Evolutionary conservation across 1,140 invertebrate species (phyloP), one percentile per base, ranked within the genome.

Genomic region (Neoseiulus cucumeris): DNA sequence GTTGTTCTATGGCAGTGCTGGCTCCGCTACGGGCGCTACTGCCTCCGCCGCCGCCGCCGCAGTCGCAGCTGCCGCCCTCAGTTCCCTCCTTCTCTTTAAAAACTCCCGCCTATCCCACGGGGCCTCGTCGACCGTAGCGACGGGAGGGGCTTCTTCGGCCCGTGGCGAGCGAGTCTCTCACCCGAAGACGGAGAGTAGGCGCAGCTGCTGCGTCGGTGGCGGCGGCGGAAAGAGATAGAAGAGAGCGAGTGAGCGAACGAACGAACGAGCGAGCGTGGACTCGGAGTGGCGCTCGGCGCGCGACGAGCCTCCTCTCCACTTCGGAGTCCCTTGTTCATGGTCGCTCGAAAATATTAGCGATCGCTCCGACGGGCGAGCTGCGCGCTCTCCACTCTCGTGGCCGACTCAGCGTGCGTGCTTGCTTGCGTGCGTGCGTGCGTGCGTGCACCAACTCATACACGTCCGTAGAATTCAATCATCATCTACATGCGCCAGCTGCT

Each of bases 51-150:
- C 51, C 22, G 51, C 51, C 51, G 22, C 25, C 51, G 25, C 51
- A 33, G 33, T 59, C 51, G 51, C 51, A 17, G 51, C 51, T 59
- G 25, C 51, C 51, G 45, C 45, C 25, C 18, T 22, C 18, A 20
- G 51, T 59, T 59, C 51, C 51, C 51, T 59, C 51, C 51, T 59
- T 33, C 51, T 59, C 51, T 59, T 59, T 59, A 25, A 59, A 59
- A 59, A 59, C 51, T 59, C 51, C 51, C 51, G 51, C 51, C 51
- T 33, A 25, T 59, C 51, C 25, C 25, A 59, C 51, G 51, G 51
- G 51, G 51, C 51, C 51, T 33, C 25, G 14, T 59, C 51, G 51
- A 14, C 22, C 45, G 45, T 22, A 47, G 22, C 51, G 22, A 33
- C 51, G 14, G 33, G 33, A 17, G 25, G 51, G 25, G 51, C 51